Base-by-base conservation (phyloP, 2,888 invertebrate species). In the Philereme vetulata region DNA sequence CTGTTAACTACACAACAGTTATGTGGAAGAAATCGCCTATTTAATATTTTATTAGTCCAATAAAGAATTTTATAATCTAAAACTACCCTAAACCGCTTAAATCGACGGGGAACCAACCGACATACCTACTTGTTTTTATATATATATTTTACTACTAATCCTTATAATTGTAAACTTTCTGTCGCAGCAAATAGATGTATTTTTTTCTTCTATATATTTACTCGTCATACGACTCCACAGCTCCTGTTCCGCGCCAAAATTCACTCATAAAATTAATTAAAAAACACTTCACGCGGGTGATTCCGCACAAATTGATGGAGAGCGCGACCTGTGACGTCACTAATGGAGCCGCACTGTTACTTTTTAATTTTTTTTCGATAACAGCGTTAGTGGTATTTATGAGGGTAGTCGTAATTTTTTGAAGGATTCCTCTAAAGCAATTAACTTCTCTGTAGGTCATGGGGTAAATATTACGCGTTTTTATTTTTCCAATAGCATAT, bases 181-280 rank as follows among this genome's bases (percentile, higher is more conserved):
- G 21, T 21, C 1, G 21, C 1, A 21, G 2, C 2, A 21, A 21
- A 21, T 21, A 21, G 2, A 21, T 21, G 21, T 21, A 21, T 21
- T 21, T 21, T 21, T 33, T 38, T 34, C 34, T 5, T 36, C 36
- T 36, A 7, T 42, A 44, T 21, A 44, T 32, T 44, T 49, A 45
- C 43, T 7, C 9, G 36, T 9, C 46, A 21, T 45, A 4, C 61
- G 4, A 44, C 84, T 86, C 85, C 72, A 80, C 51, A 40, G 48
- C 59, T 50, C 51, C 9, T 75, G 78, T 82, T 63, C 79, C 36
- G 59, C 74, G 65, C 74, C 80, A 82, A 82, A 80, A 87, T 82
- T 88, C 87, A 85, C 84, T 87, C 89, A 90, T 88, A 88, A 91
- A 89, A 90, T 90, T 90, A 90, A 91, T 91, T 90, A 90, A 91